Evolutionary conservation across 2,888 invertebrate genomes (phyloP), one percentile per base, ranked within the genome.

Genomic region (Caenorhabditis sulstoni): DNA sequence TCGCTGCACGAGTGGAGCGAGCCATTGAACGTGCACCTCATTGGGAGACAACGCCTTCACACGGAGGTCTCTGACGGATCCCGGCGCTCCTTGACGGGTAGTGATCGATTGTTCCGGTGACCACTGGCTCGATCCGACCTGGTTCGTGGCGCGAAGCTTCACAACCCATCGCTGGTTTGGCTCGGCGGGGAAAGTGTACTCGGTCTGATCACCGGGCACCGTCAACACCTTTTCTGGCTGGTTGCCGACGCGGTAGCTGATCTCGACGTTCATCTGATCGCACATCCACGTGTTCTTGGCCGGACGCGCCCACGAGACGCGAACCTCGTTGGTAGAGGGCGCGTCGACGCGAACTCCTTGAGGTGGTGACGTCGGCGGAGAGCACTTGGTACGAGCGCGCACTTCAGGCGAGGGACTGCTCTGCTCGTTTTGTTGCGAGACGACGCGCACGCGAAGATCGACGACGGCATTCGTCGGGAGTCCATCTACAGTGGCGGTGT

Each of bases 221-320:
- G 85, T 86, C 8, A 90, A 77, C 14, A 66, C 61, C 55, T 87
- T 86, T 70, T 89, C 88, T 9, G 85, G 86, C 52, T 85, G 85
- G 58, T 87, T 86, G 58, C 87, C 88, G n/a, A 85, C 79, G 22
- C 87, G 78, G 70, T 90, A 89, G 71, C 87, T 87, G 66, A 90
- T 88, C 65, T 90, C 90, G 53, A 89, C 85, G 62, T 81, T 88
- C 66, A 90, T 80, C 22, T 90, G 86, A 61, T 90, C 90, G 62
- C 85, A 92, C 84, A 71, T 87, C 89, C 85, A 91, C 59, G 81
- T 89, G 86, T 84, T 89, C 85, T 82, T 88, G 41, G 84, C 88
- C 62, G 90, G 84, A 59, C 90, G 80, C 65, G 86, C 81, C 90
- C 88, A 85, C 44, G 83, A 81, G 45, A 88, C 86, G 37, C 87